Percentiles rank a stretch among this genome's conserved stretches.
phyloP scores from a whole-genome alignment of 2,888 invertebrate species.

The Embidobia sp. region DNA sequence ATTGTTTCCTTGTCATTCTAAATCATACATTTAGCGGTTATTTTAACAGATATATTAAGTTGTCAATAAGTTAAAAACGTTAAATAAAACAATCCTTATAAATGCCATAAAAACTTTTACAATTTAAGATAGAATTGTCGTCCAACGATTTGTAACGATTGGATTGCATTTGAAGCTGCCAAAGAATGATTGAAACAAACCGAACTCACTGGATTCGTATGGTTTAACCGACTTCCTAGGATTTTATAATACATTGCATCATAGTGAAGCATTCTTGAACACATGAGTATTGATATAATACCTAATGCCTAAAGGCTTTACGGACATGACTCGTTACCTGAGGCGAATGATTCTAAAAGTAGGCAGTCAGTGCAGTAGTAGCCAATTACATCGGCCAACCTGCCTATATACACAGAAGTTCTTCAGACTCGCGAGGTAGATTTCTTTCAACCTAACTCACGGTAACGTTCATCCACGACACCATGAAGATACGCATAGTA shows the following conservation, averaged over 20 bases:
- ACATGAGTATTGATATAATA: conserved; percentile 67
- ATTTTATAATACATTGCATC: conserved; percentile 72
- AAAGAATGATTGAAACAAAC: conserved; percentile 4
- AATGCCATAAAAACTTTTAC: no score
- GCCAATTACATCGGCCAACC: conserved; percentile 74
- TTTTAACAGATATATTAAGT: no score
- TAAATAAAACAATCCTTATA: no score
- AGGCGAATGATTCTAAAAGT: conserved; percentile 78
- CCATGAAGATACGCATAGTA: conserved; percentile 73
- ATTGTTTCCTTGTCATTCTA: no score
- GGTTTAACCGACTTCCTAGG: conserved; percentile 65
- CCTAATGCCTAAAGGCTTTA: conserved; percentile 67
- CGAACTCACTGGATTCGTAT: conserved; percentile 3
- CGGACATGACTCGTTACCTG: conserved; percentile 71
- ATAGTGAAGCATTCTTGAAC: conserved; percentile 68
- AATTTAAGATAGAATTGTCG: neutral
- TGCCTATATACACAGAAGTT: conserved; percentile 76
- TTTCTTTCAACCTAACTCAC: conserved; percentile 74
- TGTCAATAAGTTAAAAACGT: no score
- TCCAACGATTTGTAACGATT: no score
- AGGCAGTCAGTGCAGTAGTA: conserved; percentile 70
- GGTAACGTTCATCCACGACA: conserved; percentile 68
- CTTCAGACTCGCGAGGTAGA: conserved; percentile 73
- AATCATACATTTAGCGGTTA: no score
- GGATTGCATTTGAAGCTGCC: no score